Conservation (phyloP, 30 jellyfish, hydroid and myxozoan genomes). For the Cassiopea andromeda region DNA sequence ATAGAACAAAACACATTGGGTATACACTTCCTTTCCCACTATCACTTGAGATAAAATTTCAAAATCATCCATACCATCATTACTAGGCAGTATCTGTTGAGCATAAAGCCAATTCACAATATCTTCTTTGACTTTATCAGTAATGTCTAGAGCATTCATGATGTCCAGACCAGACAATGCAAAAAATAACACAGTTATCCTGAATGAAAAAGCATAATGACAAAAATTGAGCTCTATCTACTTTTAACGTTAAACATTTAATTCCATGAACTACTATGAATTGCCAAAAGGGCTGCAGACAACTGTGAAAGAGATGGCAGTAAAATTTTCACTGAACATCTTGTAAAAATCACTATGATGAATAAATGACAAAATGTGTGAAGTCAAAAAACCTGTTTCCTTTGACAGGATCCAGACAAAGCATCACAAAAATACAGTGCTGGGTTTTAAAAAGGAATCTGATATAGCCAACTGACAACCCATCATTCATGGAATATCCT, state of each 20-base stretch:
- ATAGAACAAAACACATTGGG: too few relatives aligned
- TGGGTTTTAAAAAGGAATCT: slow-evolving; percentile 70
- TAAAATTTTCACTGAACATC: too few relatives aligned
- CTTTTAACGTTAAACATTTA: too few relatives aligned
- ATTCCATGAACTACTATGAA: too few relatives aligned
- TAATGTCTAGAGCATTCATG: slow-evolving; percentile 54
- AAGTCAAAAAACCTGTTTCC: slow-evolving; percentile 18
- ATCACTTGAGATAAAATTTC: too few relatives aligned
- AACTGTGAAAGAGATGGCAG: too few relatives aligned
- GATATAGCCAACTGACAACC: slow-evolving; percentile 74
- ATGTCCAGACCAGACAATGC: slow-evolving; percentile 95
- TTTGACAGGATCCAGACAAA: slow-evolving; percentile 70
- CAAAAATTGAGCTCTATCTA: too few relatives aligned
- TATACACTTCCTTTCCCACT: too few relatives aligned
- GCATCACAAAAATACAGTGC: slow-evolving; percentile 7
- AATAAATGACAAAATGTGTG: too few relatives aligned
- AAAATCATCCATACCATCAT: slow-evolving; percentile 16
- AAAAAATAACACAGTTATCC: slow-evolving; percentile 95
- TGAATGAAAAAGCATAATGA: not conserved
- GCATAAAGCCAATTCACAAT: slow-evolving; percentile 91
- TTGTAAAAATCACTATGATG: too few relatives aligned
- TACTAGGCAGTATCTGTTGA: slow-evolving; percentile 82
- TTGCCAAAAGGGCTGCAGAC: too few relatives aligned
- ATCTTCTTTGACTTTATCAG: slow-evolving; percentile 57
- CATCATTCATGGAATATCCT: slow-evolving; percentile 62